Conservation (phyloP, 1,140 invertebrate species). For the Bombus turneri region DNA sequence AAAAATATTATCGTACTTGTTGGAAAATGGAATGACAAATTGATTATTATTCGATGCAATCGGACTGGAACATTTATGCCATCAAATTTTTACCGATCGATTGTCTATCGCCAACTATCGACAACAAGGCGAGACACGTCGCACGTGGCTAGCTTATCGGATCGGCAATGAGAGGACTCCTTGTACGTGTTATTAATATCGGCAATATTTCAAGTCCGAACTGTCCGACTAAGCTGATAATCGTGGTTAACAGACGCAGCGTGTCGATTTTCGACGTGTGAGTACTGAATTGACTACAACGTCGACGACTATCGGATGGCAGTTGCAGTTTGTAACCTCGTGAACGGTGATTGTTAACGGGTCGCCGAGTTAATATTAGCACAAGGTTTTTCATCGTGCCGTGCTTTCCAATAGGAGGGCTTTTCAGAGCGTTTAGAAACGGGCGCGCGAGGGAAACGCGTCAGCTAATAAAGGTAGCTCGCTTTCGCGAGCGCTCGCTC, state of each 20-base stretch:
- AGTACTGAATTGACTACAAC: constrained; percentile 3
- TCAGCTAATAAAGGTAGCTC: not conserved
- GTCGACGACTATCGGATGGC: constrained; percentile 17
- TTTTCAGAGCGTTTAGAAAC: not conserved
- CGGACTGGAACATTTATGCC: no score
- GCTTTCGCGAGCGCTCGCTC: not conserved
- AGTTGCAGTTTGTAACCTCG: constrained; percentile 21
- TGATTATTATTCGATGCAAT: no score
- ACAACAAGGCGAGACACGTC: not conserved
- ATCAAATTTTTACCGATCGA: not conserved
- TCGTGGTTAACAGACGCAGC: not conserved
- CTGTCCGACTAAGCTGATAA: constrained; percentile 24
- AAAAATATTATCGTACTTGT: no score
- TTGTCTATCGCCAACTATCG: constrained; percentile 7
- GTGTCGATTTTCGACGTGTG: constrained; percentile 14
- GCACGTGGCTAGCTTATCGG: constrained; percentile 21
- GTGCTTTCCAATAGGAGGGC: constrained; percentile 5
- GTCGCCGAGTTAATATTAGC: constrained; percentile 52
- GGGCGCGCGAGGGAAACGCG: not conserved
- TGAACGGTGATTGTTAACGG: constrained; percentile 45
- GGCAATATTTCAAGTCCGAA: constrained; percentile 16
- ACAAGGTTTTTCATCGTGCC: constrained; percentile 32
- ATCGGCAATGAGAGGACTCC: constrained; percentile 3
- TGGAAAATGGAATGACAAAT: no score
- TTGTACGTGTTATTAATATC: constrained; percentile 33